These are phyloP conservation scores for Saturnia japonica DNA, from an alignment of 2,888 invertebrate species.

Conservation along the genomic window DNA sequence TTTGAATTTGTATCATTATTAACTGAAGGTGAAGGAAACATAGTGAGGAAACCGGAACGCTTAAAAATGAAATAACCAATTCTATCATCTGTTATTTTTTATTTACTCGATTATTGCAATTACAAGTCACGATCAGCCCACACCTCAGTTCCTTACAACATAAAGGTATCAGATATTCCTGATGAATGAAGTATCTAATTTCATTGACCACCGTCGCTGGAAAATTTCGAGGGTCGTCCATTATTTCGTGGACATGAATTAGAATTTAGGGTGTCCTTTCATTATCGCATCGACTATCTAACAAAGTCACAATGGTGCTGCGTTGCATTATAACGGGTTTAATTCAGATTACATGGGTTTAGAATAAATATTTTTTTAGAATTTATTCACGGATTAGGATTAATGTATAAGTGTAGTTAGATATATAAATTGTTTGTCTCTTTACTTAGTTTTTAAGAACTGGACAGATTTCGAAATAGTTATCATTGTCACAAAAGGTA, in stretches of 20 bases:
- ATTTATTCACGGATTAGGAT: background rate
- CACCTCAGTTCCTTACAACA: background rate
- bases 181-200: conserved; percentile 49
- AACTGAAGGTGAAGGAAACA: no score
- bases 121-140: background rate
- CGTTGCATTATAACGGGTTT: conserved; percentile 44
- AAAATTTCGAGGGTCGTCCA: conserved; percentile 53
- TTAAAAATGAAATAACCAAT: no score
- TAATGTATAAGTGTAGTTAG: background rate
- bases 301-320: conserved; percentile 33
- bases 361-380: conserved; percentile 29
- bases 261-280: conserved; percentile 51
- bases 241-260: conserved; percentile 46
- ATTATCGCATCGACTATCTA: conserved; percentile 25
- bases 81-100: no score
- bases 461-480: background rate
- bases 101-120: background rate
- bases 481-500: background rate
- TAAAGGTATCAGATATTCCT: conserved; percentile 16
- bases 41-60: no score
- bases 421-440: background rate
- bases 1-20: no score
- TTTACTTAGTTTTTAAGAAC: background rate
- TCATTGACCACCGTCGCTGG: conserved; percentile 60
- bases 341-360: conserved; percentile 59